Base-by-base conservation (phyloP, 2,797 vertebrate genomes). In the Semotilus atromaculatus region DNA sequence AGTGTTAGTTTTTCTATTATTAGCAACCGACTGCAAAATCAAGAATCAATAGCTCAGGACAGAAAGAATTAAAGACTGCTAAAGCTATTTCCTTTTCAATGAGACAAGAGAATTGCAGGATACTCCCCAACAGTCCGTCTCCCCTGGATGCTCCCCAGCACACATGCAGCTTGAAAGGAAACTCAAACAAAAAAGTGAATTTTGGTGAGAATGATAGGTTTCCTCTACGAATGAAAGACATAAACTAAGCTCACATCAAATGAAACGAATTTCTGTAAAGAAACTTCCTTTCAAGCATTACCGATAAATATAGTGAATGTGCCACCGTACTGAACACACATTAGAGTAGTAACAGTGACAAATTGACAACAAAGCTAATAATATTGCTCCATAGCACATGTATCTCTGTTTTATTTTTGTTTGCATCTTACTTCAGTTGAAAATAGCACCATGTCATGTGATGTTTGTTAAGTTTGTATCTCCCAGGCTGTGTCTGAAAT, bases 31-130 rank as follows among this genome's bases (percentile, higher is more conserved):
- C 83, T 89, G 82, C 77, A 87, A 86, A 84, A 86, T 70, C 88
- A 79, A 67, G 82, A 90, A 91, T 93, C 92, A 89, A 91, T 92
- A 74, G 67, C 88, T 83, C 90, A 91, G 80, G 75, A 16, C 79
- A 48, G 40, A 48, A 86, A 88, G 76, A 87, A 86, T 55, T 48
- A 48, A 48, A 48, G 88, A 79, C 71, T 68, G 60, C 71, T 68
- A 55, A 38, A 55, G 74, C 71, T 67, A 86, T 78, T 78, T 77
- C 80, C 88, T 88, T 60, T 43, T 60, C 66, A 60, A 23, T 45
- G 85, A 86, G 72, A 62, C 43, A 58, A 10, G 26, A 58, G 70
- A 86, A 74, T 78, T 76, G 77, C 79, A 62, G 74, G 68, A 82
- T 82, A 74, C 45, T 58, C 48, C 85, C 80, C 81, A 86, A 88